phyloP scores from a whole-genome alignment of 1,140 invertebrate species.

The Zaprionus tsacasi region DNA sequence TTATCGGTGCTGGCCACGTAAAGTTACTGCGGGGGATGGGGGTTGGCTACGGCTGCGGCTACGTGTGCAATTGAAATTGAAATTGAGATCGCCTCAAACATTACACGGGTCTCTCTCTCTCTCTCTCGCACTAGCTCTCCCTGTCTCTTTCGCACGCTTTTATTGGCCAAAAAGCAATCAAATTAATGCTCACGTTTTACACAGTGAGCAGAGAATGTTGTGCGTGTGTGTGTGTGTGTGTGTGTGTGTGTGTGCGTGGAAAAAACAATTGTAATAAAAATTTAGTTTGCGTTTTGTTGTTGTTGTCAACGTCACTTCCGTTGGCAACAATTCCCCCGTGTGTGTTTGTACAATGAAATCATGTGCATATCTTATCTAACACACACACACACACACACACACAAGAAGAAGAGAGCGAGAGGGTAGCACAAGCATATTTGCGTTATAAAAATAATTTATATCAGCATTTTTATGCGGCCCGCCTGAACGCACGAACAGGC shows the following conservation, averaged over 20 bases:
- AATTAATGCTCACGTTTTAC: conserved; percentile 27
- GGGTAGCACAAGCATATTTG: conserved; percentile 6
- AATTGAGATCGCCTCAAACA: conserved; percentile 5
- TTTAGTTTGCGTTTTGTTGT: conserved; percentile 34
- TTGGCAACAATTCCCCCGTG: conserved; percentile 27
- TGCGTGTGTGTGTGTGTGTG: background rate
- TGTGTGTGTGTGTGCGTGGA: no score
- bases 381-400: background rate
- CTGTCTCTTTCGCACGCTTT: conserved; percentile 4
- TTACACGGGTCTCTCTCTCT: background rate
- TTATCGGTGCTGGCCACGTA: conserved; percentile 54
- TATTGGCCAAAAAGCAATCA: conserved; percentile 32
- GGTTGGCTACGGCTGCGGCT: background rate
- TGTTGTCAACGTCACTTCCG: conserved; percentile 67
- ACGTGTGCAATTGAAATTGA: conserved; percentile 32
- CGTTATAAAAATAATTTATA: conserved; percentile 72
- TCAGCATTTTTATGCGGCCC: conserved; percentile 40
- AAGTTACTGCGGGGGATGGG: background rate
- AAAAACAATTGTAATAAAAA: conserved; percentile 31
- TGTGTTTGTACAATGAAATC: conserved; percentile 70
- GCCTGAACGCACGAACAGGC: conserved; percentile 12
- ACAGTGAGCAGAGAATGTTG: conserved; percentile 13
- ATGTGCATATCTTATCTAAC: conserved; percentile 75
- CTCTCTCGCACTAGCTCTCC: background rate
- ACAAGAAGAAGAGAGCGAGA: background rate